phyloP scores from a whole-genome alignment of 1,140 invertebrate species.

The Helicoverpa armigera region DNA sequence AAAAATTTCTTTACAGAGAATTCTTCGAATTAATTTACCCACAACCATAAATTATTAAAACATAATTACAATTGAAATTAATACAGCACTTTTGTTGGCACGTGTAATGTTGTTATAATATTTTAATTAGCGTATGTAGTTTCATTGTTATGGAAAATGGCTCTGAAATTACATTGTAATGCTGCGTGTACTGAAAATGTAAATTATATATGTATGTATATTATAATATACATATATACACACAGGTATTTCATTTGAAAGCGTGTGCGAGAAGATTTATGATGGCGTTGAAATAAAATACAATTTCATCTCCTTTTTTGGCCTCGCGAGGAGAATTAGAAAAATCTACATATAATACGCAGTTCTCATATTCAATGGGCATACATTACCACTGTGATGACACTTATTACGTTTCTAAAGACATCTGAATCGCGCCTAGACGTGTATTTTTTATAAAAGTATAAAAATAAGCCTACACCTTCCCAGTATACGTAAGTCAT shows the following conservation, averaged over 20 bases:
- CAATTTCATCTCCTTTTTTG: constrained; percentile 74
- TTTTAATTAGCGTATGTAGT: constrained; percentile 45
- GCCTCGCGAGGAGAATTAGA: constrained; percentile 70
- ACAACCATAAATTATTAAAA: constrained; percentile 7
- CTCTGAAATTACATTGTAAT: constrained; percentile 28
- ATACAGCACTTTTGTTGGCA: background rate
- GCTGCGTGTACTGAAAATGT: constrained; percentile 68
- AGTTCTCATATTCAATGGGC: constrained; percentile 64
- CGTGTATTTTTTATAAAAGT: constrained; percentile 19
- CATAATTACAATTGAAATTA: constrained; percentile 1
- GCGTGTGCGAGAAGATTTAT: constrained; percentile 77
- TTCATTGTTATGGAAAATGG: constrained; percentile 53
- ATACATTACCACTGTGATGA: constrained; percentile 64
- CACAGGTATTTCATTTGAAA: constrained; percentile 72
- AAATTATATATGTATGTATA: constrained; percentile 64
- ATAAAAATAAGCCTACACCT: background rate
- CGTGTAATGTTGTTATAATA: constrained; percentile 13
- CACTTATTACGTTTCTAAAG: constrained; percentile 66
- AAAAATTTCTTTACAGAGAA: background rate
- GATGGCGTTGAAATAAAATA: constrained; percentile 81
- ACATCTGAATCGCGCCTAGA: constrained; percentile 45
- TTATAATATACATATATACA: constrained; percentile 63
- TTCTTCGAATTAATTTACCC: background rate
- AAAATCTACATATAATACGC: constrained; percentile 74
- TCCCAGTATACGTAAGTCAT: background rate